Conservation (phyloP, 2,797 vertebrate species). For the Mormyrops boulengeri region DNA sequence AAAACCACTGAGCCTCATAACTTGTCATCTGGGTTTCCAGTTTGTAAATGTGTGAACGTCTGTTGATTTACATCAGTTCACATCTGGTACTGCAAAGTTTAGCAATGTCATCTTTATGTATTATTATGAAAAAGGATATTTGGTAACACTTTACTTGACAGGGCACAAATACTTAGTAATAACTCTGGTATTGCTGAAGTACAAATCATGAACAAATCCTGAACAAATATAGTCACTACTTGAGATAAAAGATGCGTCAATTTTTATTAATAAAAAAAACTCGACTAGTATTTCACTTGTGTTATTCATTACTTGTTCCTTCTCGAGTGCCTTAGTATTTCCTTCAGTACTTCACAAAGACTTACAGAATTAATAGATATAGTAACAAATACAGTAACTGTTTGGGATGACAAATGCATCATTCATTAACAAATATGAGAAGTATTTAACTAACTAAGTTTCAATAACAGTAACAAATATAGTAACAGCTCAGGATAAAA, state of each 20-base stretch:
- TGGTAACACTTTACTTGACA: neutral
- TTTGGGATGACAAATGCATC: neutral
- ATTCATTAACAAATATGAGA: neutral
- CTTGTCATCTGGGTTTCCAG: neutral
- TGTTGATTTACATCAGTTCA: neutral
- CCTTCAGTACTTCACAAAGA: neutral
- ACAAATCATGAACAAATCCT: neutral
- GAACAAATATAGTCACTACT: neutral
- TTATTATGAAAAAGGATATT: neutral
- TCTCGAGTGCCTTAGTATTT: too few relatives aligned
- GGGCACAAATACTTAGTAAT: neutral
- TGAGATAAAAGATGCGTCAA: neutral
- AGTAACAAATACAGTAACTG: neutral
- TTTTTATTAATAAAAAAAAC: neutral
- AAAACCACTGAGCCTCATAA: neutral
- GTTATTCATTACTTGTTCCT: neutral
- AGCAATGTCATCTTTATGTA: neutral
- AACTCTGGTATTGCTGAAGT: neutral
- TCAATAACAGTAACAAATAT: neutral
- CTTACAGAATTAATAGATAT: neutral
- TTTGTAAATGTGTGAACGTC: neutral
- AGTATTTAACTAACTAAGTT: too few relatives aligned
- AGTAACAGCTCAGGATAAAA: neutral
- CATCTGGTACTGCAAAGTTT: neutral
- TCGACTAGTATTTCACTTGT: neutral